Base-by-base conservation (phyloP, 2,113 vertebrate species). In the Pseudonaja textilis region DNA sequence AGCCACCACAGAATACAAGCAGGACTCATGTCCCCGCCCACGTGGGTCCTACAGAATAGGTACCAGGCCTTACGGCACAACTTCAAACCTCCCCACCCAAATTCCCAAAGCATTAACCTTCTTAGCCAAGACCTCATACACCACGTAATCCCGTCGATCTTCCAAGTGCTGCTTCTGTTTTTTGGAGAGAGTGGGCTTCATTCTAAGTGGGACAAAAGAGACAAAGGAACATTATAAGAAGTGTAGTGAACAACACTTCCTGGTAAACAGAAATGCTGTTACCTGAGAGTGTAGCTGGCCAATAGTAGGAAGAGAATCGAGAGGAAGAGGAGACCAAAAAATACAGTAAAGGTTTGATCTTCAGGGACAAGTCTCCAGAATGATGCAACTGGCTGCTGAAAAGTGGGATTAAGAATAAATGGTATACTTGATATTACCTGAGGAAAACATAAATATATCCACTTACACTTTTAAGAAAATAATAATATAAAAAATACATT, bases 151-250 rank as follows among this genome's bases (percentile, higher is more conserved):
- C 85, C 97, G 96, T 93, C 98, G 98, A 94, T 98, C 97, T 90
- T 97, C 97, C 88, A 98, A 95, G 45, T 98, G 98, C 85, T 96
- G 96, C 85, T 98, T 98, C 96, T 98, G 98, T 93, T 98, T 97
- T 90, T 98, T 97, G 11, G 97, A 97, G 39, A 98, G 95, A n/a
- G 98, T 98, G 1, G 94, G 91, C 55, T 64, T 97, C 55, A 97
- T 98, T 93, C 98, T 98, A 22, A 69, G 23, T 11, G 86, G n/a
- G 54, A 6, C 89, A 64, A 57, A 87, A 56, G 26, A 47, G 14
- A 47, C 6, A 81, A 14, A 56, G 14, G 20, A 59, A 47, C 3
- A 10, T 8, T 20, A 7, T 1, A 23, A 23, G 29, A 39, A 90
- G 1, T 39, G 8, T 61, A 55, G 6, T 16, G 4, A 25, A 2